Evolutionary conservation across 2,888 invertebrate genomes (phyloP).

Genomic region (Nipponacmea schrenckii): DNA sequence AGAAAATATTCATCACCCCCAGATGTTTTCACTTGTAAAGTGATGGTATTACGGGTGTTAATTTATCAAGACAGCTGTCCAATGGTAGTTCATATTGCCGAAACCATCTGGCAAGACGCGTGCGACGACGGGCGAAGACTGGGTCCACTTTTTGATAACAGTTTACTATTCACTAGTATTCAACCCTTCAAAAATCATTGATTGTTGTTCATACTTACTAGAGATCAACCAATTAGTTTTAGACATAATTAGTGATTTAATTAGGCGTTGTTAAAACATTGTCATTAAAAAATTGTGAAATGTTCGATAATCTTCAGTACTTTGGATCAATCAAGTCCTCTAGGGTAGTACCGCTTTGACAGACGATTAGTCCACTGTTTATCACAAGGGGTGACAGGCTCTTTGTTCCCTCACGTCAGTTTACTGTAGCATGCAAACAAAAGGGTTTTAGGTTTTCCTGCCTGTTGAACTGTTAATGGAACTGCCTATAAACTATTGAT

Average conservation of each 20-base stretch:
- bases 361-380: conserved; percentile 12
- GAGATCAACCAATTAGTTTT: background rate
- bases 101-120: conserved; percentile 5
- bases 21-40: conserved; percentile 4
- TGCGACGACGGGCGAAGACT: background rate
- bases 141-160: conserved; percentile 1
- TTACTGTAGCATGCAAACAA: conserved; percentile 13
- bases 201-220: conserved; percentile 8
- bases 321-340: conserved; percentile 4
- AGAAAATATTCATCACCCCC: background rate
- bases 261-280: background rate
- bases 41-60: conserved; percentile 5
- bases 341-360: conserved; percentile 2
- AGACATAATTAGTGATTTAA: conserved; percentile 5
- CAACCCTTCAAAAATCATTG: background rate
- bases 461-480: conserved; percentile 18
- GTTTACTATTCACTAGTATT: background rate
- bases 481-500: conserved; percentile 18
- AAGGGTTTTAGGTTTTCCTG: conserved; percentile 8
- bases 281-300: no score
- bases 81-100: conserved; percentile 1
- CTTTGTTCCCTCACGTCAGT: conserved; percentile 18
- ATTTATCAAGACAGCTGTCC: background rate
- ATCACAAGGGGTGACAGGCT: conserved; percentile 22
- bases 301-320: background rate